Evolutionary conservation across 2,888 invertebrate species (phyloP).

Genomic region (Acanthosoma haemorrhoidale): DNA sequence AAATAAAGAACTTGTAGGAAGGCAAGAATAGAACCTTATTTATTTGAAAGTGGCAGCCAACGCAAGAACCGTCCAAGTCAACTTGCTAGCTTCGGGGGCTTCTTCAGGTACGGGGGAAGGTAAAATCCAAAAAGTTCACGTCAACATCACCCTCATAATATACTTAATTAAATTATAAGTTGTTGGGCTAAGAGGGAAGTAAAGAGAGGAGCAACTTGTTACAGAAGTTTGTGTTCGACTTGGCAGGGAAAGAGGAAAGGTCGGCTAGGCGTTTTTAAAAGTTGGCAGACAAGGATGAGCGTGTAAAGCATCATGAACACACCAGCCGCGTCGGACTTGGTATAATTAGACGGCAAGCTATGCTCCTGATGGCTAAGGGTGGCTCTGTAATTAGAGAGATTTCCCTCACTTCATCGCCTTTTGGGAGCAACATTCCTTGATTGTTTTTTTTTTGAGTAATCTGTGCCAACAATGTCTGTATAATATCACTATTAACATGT

Average conservation of each 20-base stretch:
- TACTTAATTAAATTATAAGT: slow-evolving; percentile 32
- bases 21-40: too few species aligned
- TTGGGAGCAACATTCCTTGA: too few species aligned
- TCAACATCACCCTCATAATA: slow-evolving; percentile 29
- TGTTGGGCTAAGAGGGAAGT: not conserved
- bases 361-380: not conserved
- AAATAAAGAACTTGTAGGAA: too few species aligned
- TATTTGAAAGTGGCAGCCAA: too few species aligned
- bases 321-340: not conserved
- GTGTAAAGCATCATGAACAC: slow-evolving; percentile 20
- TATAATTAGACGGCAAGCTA: not conserved
- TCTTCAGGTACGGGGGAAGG: slow-evolving; percentile 1
- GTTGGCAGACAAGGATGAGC: slow-evolving; percentile 1
- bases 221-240: not conserved
- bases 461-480: too few species aligned
- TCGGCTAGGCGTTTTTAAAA: slow-evolving; percentile 12
- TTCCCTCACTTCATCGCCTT: not conserved
- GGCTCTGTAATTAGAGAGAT: not conserved
- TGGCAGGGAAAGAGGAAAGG: not conserved
- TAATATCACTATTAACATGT: too few species aligned
- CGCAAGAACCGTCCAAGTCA: too few species aligned
- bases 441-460: too few species aligned
- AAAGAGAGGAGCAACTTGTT: slow-evolving; percentile 3
- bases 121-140: slow-evolving; percentile 18
- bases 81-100: too few species aligned